phyloP scores from a whole-genome alignment of 2,888 invertebrate genomes.

The Brachyptera risi region DNA sequence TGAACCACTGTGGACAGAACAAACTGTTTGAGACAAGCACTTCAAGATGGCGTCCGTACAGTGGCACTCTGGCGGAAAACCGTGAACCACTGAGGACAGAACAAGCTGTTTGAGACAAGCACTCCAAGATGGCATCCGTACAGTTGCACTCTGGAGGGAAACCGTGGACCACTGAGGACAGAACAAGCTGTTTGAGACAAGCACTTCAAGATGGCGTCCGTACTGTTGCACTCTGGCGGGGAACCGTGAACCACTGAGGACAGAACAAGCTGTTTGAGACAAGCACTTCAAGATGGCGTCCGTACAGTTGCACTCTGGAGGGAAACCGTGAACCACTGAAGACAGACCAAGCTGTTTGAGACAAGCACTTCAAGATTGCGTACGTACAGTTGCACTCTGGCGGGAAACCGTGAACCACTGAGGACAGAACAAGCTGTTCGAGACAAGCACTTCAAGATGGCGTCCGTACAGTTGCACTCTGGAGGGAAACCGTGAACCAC shows the following conservation, averaged over 20 bases:
- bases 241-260: slow-evolving; percentile 36
- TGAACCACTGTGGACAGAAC: slow-evolving; percentile 37
- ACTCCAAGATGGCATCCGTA: slow-evolving; percentile 36
- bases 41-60: slow-evolving; percentile 38
- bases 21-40: too few species aligned
- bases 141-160: slow-evolving; percentile 36
- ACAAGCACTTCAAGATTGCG: slow-evolving; percentile 35
- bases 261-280: too few species aligned
- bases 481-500: slow-evolving; percentile 36
- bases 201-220: slow-evolving; percentile 36
- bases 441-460: slow-evolving; percentile 36
- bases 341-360: too few species aligned
- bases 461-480: slow-evolving; percentile 36
- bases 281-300: slow-evolving; percentile 37
- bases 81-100: slow-evolving; percentile 37
- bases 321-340: slow-evolving; percentile 37
- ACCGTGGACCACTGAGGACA: slow-evolving; percentile 36
- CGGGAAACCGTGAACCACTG: slow-evolving; percentile 37
- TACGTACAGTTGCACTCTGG: slow-evolving; percentile 36
- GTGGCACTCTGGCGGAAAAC: slow-evolving; percentile 33
- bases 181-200: too few species aligned
- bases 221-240: slow-evolving; percentile 36
- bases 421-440: too few species aligned
- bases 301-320: slow-evolving; percentile 35
- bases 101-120: too few species aligned